Base-by-base conservation (phyloP, 2,797 vertebrate species). In the Fratercula arctica region DNA sequence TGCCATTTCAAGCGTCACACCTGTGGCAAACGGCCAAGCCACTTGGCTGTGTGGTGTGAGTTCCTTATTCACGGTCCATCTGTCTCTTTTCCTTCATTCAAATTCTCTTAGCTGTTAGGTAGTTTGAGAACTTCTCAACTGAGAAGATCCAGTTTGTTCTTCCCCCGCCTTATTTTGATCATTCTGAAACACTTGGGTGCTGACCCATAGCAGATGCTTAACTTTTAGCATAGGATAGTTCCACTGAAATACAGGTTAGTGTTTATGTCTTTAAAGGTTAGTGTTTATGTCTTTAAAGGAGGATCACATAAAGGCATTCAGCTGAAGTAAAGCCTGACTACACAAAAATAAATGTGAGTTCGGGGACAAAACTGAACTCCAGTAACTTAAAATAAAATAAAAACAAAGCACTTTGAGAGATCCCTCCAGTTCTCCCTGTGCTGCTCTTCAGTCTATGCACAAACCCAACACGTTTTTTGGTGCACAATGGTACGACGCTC, bases 401-500 rank as follows among this genome's bases (percentile, higher is more conserved):
- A 64, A 60, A 8, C 35, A 73, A 74, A 54, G 13, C 41, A 51
- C 41, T 69, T 60, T n/a, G 56, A 60, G 64, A 31, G 15, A 8
- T 9, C 13, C 19, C 64, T 60, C 0, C 1, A 41, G 19, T 16
- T 13, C 17, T 50, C 0, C 0, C 37, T 14, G 24, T 20, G 23
- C 61, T 74, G 31, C n/a, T 59, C 14, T 7, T 37, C 63, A 14
- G 0, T 6, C 29, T 29, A 0, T 31, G 28, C 86, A n/a, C 41
- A 54, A 26, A 41, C 54, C 66, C 45, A 16, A 2, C 19, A 3
- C 5, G 0, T 7, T 37, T 48, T 77, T n/a, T 20, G 20, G 26
- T 11, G 29, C 45, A 4, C 31, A 10, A 4, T 0, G 25, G 16
- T 63, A 26, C 28, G 8, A 5, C 1, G 45, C 24, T 53, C 1